Conservation (phyloP, 2,888 invertebrate species). For the Cephus runcator region DNA sequence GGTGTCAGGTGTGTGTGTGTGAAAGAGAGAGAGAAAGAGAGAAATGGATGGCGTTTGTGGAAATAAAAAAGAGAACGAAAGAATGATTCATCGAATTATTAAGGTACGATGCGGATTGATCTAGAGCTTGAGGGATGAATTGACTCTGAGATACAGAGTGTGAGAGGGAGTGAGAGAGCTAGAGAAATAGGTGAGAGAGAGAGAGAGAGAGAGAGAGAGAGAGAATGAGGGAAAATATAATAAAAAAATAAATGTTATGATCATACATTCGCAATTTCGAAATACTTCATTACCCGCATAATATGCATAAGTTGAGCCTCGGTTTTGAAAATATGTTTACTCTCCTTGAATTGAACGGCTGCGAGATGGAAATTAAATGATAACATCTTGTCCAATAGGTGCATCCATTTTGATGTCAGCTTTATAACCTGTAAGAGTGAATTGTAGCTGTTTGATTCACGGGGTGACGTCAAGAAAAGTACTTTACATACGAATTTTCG, state of each 20-base stretch:
- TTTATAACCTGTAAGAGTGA: too few species aligned
- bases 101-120: too few species aligned
- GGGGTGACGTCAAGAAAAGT: not conserved
- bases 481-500: slow-evolving; percentile 35
- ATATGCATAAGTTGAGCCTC: slow-evolving; percentile 32
- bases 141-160: not conserved
- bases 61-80: too few species aligned
- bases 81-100: too few species aligned
- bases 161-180: slow-evolving; percentile 8
- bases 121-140: too few species aligned
- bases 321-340: slow-evolving; percentile 10
- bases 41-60: slow-evolving; percentile 1
- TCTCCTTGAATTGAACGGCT: too few species aligned
- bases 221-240: slow-evolving; percentile 27
- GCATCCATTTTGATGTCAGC: too few species aligned
- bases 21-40: slow-evolving; percentile 6
- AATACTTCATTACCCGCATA: slow-evolving; percentile 36
- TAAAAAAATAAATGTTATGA: slow-evolving; percentile 51
- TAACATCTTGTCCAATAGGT: too few species aligned
- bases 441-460: not conserved
- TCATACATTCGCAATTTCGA: slow-evolving; percentile 35
- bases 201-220: slow-evolving; percentile 5
- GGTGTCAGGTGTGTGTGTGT: slow-evolving; percentile 19
- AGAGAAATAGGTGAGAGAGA: slow-evolving; percentile 2
- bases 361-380: too few species aligned